phyloP scores from a whole-genome alignment of 2,888 invertebrate genomes.

The Eumerus sabulonum region DNA sequence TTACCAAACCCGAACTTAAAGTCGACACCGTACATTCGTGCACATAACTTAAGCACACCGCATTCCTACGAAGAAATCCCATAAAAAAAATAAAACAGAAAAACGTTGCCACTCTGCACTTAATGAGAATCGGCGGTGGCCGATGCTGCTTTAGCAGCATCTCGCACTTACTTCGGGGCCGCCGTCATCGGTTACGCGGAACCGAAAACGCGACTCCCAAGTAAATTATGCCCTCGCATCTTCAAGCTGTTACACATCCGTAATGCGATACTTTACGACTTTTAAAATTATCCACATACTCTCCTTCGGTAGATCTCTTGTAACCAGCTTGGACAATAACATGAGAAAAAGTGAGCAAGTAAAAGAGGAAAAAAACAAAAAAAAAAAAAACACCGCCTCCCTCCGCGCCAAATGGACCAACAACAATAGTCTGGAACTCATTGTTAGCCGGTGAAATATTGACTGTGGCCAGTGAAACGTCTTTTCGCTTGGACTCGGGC shows the following conservation, averaged over 20 bases:
- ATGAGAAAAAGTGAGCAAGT: conserved; percentile 27
- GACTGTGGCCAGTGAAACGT: conserved; percentile 58
- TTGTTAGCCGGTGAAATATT: conserved; percentile 65
- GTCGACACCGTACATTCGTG: conserved; percentile 29
- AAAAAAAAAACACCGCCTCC: not conserved
- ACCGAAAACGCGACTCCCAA: conserved; percentile 35
- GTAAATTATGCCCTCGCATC: conserved; percentile 66
- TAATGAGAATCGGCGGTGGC: conserved; percentile 58
- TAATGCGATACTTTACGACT: conserved; percentile 69
- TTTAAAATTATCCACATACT: conserved; percentile 51
- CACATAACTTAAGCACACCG: conserved; percentile 59
- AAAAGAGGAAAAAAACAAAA: conserved; percentile 7
- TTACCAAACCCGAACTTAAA: conserved; percentile 20
- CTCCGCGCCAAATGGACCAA: conserved; percentile 17
- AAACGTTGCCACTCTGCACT: conserved; percentile 53
- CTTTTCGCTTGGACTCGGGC: conserved; percentile 16
- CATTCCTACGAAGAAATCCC: conserved; percentile 67
- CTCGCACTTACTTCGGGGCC: not conserved
- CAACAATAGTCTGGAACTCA: conserved; percentile 50
- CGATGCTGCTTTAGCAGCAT: conserved; percentile 5
- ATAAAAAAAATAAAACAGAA: no score
- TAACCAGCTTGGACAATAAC: conserved; percentile 52
- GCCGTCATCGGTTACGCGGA: conserved; percentile 30
- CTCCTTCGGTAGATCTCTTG: conserved; percentile 32
- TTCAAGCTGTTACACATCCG: conserved; percentile 68